phyloP scores from a whole-genome alignment of 30 jellyfish, hydroid and myxozoan genomes.

The Aurelia sp. region DNA sequence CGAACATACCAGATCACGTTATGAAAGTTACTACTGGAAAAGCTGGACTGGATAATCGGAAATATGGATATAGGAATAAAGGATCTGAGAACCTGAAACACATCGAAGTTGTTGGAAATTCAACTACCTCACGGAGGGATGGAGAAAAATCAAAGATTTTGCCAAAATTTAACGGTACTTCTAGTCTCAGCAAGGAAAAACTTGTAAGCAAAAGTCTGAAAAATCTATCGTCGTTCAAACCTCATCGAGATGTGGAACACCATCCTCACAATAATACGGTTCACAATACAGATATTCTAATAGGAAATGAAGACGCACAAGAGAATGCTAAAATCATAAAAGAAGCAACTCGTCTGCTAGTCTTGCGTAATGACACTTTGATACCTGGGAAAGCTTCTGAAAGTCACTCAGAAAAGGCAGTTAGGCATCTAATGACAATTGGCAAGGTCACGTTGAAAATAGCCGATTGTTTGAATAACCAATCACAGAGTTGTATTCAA shows the following conservation, averaged over 20 bases:
- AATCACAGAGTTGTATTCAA: not conserved
- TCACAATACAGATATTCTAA: not conserved
- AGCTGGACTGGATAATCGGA: too few species aligned
- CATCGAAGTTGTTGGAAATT: too few species aligned
- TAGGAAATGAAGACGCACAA: slow-evolving; percentile 8
- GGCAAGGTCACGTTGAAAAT: slow-evolving; percentile 47
- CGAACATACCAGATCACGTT: not conserved
- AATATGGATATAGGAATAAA: too few species aligned
- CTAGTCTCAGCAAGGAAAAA: too few species aligned
- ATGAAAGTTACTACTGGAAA: too few species aligned
- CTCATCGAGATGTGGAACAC: too few species aligned
- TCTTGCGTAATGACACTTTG: slow-evolving; percentile 4
- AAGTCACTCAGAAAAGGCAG: slow-evolving; percentile 18
- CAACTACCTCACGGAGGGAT: not conserved
- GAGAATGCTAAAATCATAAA: slow-evolving; percentile 46
- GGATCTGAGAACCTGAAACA: too few species aligned
- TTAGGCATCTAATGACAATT: slow-evolving; percentile 30
- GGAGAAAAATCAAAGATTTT: not conserved
- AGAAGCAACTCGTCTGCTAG: slow-evolving; percentile 52
- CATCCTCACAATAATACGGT: too few species aligned
- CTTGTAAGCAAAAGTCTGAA: too few species aligned
- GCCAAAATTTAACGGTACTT: too few species aligned
- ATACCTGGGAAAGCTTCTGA: not conserved
- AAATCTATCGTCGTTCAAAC: too few species aligned
- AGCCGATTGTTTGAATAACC: slow-evolving; percentile 39